Evolutionary conservation across 2,888 invertebrate genomes (phyloP).

Genomic region (Leucoma salicis): DNA sequence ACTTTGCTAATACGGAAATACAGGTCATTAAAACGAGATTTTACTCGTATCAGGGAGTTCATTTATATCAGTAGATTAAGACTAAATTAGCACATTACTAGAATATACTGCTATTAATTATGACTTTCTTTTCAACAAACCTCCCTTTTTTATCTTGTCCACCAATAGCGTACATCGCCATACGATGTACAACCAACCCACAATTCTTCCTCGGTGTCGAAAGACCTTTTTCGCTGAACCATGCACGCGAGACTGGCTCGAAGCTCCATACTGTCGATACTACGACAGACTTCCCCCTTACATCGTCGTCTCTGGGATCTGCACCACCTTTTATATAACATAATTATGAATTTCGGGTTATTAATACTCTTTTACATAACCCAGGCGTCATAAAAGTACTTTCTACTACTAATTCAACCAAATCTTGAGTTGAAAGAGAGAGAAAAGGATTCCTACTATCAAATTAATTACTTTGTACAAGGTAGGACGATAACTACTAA

Average conservation of each 20-base stretch:
- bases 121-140: constrained; percentile 32
- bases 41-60: not conserved
- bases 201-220: constrained; percentile 85
- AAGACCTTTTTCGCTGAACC: constrained; percentile 84
- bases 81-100: too few relatives aligned
- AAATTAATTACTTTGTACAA: too few relatives aligned
- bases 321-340: constrained; percentile 85
- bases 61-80: not conserved
- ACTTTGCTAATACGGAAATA: too few relatives aligned
- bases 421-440: too few relatives aligned
- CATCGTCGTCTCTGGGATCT: constrained; percentile 83
- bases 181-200: constrained; percentile 84
- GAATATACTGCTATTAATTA: too few relatives aligned
- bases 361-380: too few relatives aligned
- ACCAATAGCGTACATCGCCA: constrained; percentile 87
- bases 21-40: too few relatives aligned
- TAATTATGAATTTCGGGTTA: too few relatives aligned
- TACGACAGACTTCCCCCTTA: constrained; percentile 79
- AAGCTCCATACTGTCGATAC: constrained; percentile 86
- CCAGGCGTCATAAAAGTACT: too few relatives aligned
- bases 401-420: too few relatives aligned
- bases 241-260: constrained; percentile 83
- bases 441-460: too few relatives aligned
- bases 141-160: constrained; percentile 85
- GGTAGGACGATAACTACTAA: too few relatives aligned